Conservation (phyloP, 2,888 invertebrate species). For the Drosophila atripex region DNA sequence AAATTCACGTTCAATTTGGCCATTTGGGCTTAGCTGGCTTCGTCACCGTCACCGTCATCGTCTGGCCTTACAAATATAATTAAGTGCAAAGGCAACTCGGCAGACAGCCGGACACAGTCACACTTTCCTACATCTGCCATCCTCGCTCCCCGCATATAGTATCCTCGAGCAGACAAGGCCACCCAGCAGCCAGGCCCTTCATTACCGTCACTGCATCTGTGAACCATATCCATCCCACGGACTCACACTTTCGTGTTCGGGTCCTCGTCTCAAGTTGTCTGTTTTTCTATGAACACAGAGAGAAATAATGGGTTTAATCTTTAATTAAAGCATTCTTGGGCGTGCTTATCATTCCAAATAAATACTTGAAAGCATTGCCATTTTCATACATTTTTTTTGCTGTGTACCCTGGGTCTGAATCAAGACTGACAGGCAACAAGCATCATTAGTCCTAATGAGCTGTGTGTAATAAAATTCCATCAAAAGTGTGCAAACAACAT, state of each 20-base stretch:
- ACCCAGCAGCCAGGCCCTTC: conserved; percentile 36
- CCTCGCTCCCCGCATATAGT: neutral
- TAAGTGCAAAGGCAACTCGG: conserved; percentile 60
- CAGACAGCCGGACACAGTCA: conserved; percentile 30
- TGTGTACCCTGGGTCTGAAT: conserved; percentile 25
- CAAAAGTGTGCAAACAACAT: conserved; percentile 57
- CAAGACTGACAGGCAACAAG: conserved; percentile 64
- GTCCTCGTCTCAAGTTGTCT: conserved; percentile 24
- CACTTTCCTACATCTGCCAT: conserved; percentile 5
- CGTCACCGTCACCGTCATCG: conserved; percentile 33
- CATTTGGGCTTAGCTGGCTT: conserved; percentile 49
- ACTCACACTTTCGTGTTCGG: neutral
- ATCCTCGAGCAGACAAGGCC: conserved; percentile 16
- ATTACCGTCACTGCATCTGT: conserved; percentile 36
- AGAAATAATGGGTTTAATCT: neutral
- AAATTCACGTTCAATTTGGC: conserved; percentile 74
- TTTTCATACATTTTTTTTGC: conserved; percentile 1
- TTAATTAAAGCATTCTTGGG: no score
- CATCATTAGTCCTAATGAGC: conserved; percentile 79
- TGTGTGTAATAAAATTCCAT: conserved; percentile 74
- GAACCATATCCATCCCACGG: neutral
- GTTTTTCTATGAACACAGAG: neutral
- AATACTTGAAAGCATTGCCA: no score
- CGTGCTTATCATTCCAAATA: no score
- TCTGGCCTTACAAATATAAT: conserved; percentile 69